Evolutionary conservation across 2,113 vertebrate genomes (phyloP), one percentile per base, ranked within the genome.

Genomic region (Aythya baeri): DNA sequence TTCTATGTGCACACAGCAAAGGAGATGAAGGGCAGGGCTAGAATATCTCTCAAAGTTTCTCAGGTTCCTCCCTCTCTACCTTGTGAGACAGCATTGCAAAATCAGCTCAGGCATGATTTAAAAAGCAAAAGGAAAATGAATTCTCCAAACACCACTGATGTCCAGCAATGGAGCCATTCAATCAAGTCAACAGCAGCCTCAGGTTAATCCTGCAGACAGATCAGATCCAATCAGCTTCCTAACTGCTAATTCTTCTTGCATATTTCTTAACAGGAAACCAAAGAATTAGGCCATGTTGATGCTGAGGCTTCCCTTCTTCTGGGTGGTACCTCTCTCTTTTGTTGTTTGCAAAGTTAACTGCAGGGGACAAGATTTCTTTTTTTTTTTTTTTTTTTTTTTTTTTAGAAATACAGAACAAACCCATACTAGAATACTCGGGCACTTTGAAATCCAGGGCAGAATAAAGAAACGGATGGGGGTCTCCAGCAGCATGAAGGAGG

Each of bases 181-280:
- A 31, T 74, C 62, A 88, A 85, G 62, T 31, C n/a, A 77, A 71
- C 62, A 66, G 71, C 13, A 38, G 58, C 50, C 75, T 74, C 17
- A 22, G 25, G 46, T 85, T 89, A 93, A 63, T 58, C 74, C 82
- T 74, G 36, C 70, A 70, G 76, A 72, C 41, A 0, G 41, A 80
- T 41, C 14, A 89, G 87, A 93, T 91, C 36, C 22, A 77, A 96
- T 89, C 75, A 94, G 20, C 41, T 80, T 88, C 75, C 36, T 63
- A 92, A 94, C 23, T 43, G 36, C 17, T 57, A 8, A 3, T 80
- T 58, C 1, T 49, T 85, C 89, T 83, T 63, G 50, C 34, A 77
- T 43, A 73, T 65, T 89, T 80, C 59, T 93, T 66, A 46, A 43
- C 26, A 94, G 72, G 22, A 91, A 94, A 25, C n/a, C 62, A 81